These are phyloP conservation scores for Zingel zingel DNA, from an alignment of 2,113 vertebrate genomes.

Conservation along the genomic window DNA sequence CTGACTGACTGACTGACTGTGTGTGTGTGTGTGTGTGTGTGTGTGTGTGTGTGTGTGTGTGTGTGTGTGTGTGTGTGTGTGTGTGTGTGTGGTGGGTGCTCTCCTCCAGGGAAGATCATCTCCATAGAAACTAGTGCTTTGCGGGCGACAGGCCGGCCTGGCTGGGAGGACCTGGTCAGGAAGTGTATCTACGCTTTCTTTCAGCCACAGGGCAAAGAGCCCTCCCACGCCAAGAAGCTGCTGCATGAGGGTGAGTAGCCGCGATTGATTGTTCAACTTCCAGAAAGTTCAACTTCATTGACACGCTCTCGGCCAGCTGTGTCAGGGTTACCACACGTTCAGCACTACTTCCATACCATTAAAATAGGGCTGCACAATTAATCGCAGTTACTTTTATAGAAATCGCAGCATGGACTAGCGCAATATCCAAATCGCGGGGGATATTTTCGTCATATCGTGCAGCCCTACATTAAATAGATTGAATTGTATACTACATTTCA, in stretches of 20 bases:
- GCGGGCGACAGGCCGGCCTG: constrained; percentile 91
- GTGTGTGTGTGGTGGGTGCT: constrained; percentile 20
- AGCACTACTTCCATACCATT: neutral
- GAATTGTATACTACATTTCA: too few species aligned
- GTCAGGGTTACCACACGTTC: constrained; percentile 30
- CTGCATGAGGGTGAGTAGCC: constrained; percentile 92
- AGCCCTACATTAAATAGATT: too few species aligned
- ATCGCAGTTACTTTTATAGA: too few species aligned
- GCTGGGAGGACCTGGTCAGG: constrained; percentile 97
- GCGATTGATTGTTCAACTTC: neutral
- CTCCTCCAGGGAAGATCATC: constrained; percentile 93
- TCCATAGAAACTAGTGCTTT: constrained; percentile 97
- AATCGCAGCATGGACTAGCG: too few species aligned
- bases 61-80: neutral
- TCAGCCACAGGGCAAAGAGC: constrained; percentile 95
- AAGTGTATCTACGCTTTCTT: constrained; percentile 99
- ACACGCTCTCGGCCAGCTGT: neutral
- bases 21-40: constrained; percentile 32
- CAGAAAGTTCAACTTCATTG: constrained; percentile 24
- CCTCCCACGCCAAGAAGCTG: constrained; percentile 95
- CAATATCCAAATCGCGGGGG: too few species aligned
- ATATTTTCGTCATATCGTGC: too few species aligned
- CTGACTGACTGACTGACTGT: too few species aligned
- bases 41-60: constrained; percentile 14
- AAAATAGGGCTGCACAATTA: neutral